These are phyloP conservation scores for Antedon mediterranea DNA, from an alignment of 53 echinoderm and acorn worm species.

Conservation along the genomic window DNA sequence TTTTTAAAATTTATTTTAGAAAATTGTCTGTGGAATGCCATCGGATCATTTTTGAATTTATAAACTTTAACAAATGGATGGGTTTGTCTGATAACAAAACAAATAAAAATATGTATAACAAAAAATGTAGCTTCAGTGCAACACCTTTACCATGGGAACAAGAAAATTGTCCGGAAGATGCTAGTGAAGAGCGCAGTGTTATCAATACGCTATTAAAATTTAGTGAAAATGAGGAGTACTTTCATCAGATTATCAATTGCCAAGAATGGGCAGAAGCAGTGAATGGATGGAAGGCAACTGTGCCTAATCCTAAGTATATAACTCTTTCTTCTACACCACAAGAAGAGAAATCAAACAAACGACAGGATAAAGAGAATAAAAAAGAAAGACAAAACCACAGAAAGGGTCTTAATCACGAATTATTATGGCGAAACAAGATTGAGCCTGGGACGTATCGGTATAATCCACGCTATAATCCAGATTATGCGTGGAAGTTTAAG, in stretches of 20 bases:
- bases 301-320: slow-evolving; percentile 48
- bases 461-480: slow-evolving; percentile 24
- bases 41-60: too few relatives aligned
- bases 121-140: background rate
- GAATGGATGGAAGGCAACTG: slow-evolving; percentile 52
- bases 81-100: background rate
- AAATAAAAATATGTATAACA: background rate
- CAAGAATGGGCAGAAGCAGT: slow-evolving; percentile 70
- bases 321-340: background rate
- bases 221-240: background rate
- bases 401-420: slow-evolving; percentile 9
- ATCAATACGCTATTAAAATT: background rate
- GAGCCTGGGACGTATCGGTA: slow-evolving; percentile 82
- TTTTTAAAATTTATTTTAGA: too few relatives aligned
- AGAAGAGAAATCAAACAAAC: slow-evolving; percentile 28
- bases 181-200: background rate
- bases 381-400: slow-evolving; percentile 20
- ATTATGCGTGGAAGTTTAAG: background rate
- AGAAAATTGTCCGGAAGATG: background rate
- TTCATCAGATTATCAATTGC: slow-evolving; percentile 3
- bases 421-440: slow-evolving; percentile 55
- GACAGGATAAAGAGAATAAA: slow-evolving; percentile 22
- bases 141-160: background rate
- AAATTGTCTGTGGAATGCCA: too few relatives aligned
- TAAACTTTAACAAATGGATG: too few relatives aligned